Base-by-base conservation (phyloP, 1,140 invertebrate genomes). In the Mya arenaria region DNA sequence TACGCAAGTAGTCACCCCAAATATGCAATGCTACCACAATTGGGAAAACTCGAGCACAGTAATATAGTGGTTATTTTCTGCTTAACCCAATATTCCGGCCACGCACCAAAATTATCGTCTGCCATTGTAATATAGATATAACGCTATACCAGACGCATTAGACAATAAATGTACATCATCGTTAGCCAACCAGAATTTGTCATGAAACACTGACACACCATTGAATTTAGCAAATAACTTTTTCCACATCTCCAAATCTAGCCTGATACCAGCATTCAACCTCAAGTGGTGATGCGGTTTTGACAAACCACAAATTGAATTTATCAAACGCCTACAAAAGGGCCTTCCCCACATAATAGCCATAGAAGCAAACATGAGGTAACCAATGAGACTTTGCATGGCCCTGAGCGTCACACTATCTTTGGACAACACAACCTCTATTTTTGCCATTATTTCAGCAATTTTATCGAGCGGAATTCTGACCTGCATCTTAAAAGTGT, bases 161-260 rank as follows among this genome's bases (percentile, higher is more conserved):
- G 77, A 82, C 15, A 60, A 81, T 19, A 86, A 19, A 19, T 78
- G 32, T 13, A 84, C 34, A 0, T 73, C 66, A 19, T 15, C 8
- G n/a, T 56, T 56, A 1, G 8, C 15, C 5, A 39, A 15, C 34
- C 71, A 37, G 17, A 5, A 10, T 25, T 32, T 44, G 19, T 82
- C 69, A 19, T 72, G 41, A 58, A 85, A 83, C 0, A 85, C 10
- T 0, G 80, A 79, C 2, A 75, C 39, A 3, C 83, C 69, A 77
- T 85, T 86, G 60, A 58, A 79, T 25, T 77, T 8, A 17, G 48
- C 23, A 4, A 85, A 60, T 58, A 85, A 85, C 30, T 19, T 0
- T 10, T 55, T 30, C 83, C 79, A 86, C n/a, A 85, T 78, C 8
- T 30, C 0, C 6, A 86, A 17, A 37, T 83, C 85, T n/a, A n/a